Base-by-base conservation (phyloP, 2,113 vertebrate species). In the Callospermophilus lateralis region DNA sequence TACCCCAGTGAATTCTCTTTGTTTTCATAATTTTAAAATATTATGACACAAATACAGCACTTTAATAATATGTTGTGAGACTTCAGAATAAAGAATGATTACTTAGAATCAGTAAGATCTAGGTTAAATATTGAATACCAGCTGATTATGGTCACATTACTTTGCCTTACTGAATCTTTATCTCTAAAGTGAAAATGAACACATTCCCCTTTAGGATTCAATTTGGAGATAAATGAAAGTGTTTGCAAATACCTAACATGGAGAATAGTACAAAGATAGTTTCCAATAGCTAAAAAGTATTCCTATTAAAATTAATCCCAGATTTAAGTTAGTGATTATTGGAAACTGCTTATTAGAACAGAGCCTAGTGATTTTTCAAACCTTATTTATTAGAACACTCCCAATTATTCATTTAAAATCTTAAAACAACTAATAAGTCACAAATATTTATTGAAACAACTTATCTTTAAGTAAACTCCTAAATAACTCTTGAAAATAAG, bases 331-430 rank as follows among this genome's bases (percentile, higher is more conserved):
- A 74, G 53, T 53, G 30, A 87, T 72, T 42, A 61, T 77, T 30
- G 53, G 51, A 79, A 94, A 70, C 8, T 68, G 30, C 32, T 87
- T 91, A 85, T 73, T 87, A 51, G 30, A 81, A 88, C 6, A 74
- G 0, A 76, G 45, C 8, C 81, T 68, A 90, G 65, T 77, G 39
- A 67, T 65, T 55, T 58, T 65, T 73, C 15, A 84, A 48, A 76
- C 10, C 2, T 53, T 89, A 17, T 7, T 61, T 51, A 67, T 80
- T 96, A 90, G 37, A 83, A 94, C 30, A 84, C 3, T 63, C 6
- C 11, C 30, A 90, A 67, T 78, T 87, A 55, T 65, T 74, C 22
- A 84, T 76, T 96, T 87, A 84, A 92, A 95, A 70, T 72, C 3
- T 6, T 65, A 73, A 74, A 6, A 42, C 61, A 42, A 81, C 63